Base-by-base conservation (phyloP, 2,797 vertebrate genomes). In the Tapera naevia region DNA sequence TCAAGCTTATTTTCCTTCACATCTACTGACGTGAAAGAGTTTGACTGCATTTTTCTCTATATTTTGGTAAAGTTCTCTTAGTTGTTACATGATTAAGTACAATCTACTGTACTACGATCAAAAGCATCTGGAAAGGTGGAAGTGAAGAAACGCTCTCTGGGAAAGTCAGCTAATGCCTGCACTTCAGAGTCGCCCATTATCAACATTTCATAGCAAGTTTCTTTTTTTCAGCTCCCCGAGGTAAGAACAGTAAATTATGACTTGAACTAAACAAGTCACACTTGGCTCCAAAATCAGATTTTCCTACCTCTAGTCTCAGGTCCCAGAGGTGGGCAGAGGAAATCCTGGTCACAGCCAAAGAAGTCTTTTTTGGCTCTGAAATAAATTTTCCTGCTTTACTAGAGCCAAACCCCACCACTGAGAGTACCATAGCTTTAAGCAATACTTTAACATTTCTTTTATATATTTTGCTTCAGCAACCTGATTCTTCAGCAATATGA, bases 331-430 rank as follows among this genome's bases (percentile, higher is more conserved):
- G 94, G 97, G 97, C 97, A 98, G 96, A 98, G 98, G 97, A 98
- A 98, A 98, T 98, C 97, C 98, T 97, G 97, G 97, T 98, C 97
- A 98, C 97, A 98, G 98, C 97, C 98, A 98, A 98, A 98, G 80
- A 92, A 98, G 97, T 97, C 73, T 89, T 97, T 98, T 97, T 97
- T 98, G 98, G 98, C 98, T 97, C 97, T 46, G 95, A 96, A 94
- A 96, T 90, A 97, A 95, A 97, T 98, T 98, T 98, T 97, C 97
- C 98, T 97, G 94, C 94, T 96, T 96, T 50, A 57, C 93, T 96
- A 85, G 92, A 97, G 97, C 96, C 97, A 97, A 96, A 87, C 61
- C 86, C 91, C 51, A 92, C 95, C 95, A 95, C 19, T 88, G 94
- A 97, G 96, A 97, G 91, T 73, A 93, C 84, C 96, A 97, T 61